Base-by-base conservation (phyloP, 2,888 invertebrate species). In the Plebejus argus region DNA sequence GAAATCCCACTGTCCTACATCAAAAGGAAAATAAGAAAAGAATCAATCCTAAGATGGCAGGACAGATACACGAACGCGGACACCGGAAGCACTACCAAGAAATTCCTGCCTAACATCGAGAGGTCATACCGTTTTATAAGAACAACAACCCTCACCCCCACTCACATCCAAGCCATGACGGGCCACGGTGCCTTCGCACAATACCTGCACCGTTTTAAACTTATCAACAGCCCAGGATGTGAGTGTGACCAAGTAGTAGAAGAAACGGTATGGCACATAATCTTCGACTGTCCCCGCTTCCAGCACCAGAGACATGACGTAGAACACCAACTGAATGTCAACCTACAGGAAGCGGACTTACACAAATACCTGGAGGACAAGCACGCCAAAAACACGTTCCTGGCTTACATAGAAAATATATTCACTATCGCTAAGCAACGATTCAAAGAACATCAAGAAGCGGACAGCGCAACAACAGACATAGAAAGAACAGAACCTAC, bases 111-210 rank as follows among this genome's bases (percentile, higher is more conserved):
- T 0, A 23, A 61, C 20, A 23, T 76, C 2, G 23, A 4, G 1
- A 35, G 1, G 20, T 71, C 79, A 1, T 39, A 77, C 70, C 28
- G 33, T 0, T 10, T 76, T 2, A 12, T 35, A 0, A 77, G 39
- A 10, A 28, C 8, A n/a, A 56, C 28, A 12, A 58, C 20, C 10
- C 20, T 45, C 8, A 35, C 49, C 0, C 49, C 35, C 23, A 35
- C 15, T 1, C 70, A 61, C 8, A 56, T 58, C 0, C 77, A 77
- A 70, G 33, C 49, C 23, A 18, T 78, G 6, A 76, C 78, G 1
- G 78, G 78, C 3, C 78, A 78, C n/a, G 78, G 78, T 2, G 78
- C 61, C 1, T 71, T 78, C 33, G 71, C 76, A 0, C 1, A 39
- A 10, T 78, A 78, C 28, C 23, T 76, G 15, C 71, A 76, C 58